A percentile compares a stretch with the other conserved stretches of the same genome.
Evolutionary conservation across 1,140 invertebrate genomes (phyloP).

Genomic region (Neodiprion virginianus): DNA sequence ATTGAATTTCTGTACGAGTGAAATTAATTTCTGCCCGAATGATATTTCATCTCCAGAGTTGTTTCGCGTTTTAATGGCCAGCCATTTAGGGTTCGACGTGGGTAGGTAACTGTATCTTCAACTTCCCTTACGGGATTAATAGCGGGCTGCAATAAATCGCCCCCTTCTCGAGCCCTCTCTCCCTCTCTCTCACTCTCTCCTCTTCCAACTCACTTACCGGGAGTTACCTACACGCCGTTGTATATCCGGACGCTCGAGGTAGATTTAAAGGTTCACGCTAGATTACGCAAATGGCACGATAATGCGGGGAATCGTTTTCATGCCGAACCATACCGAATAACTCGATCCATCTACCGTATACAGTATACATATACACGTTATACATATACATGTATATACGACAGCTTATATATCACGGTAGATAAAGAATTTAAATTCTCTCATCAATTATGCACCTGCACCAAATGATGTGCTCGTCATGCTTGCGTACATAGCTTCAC

Average conservation of each 20-base stretch:
- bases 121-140: not conserved
- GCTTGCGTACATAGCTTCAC: too few relatives aligned
- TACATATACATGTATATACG: not conserved
- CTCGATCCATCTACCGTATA: conserved; percentile 19
- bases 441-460: too few relatives aligned
- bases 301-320: conserved; percentile 24
- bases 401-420: not conserved
- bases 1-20: too few relatives aligned
- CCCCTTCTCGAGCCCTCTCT: not conserved
- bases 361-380: not conserved
- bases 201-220: conserved; percentile 5
- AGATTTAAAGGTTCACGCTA: conserved; percentile 25
- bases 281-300: conserved; percentile 25
- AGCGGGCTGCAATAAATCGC: not conserved
- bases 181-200: not conserved
- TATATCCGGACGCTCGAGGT: not conserved
- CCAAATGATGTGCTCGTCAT: too few relatives aligned
- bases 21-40: too few relatives aligned
- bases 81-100: not conserved
- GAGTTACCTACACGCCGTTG: not conserved
- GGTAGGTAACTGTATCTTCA: not conserved
- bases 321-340: conserved; percentile 21
- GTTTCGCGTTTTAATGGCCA: too few relatives aligned
- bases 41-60: too few relatives aligned
- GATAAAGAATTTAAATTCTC: not conserved